A percentile compares a stretch with the other conserved stretches of the same genome.
These are phyloP conservation scores for Leptopilina drosophilae DNA, from an alignment of 2,888 invertebrate species.

Conservation along the genomic window DNA sequence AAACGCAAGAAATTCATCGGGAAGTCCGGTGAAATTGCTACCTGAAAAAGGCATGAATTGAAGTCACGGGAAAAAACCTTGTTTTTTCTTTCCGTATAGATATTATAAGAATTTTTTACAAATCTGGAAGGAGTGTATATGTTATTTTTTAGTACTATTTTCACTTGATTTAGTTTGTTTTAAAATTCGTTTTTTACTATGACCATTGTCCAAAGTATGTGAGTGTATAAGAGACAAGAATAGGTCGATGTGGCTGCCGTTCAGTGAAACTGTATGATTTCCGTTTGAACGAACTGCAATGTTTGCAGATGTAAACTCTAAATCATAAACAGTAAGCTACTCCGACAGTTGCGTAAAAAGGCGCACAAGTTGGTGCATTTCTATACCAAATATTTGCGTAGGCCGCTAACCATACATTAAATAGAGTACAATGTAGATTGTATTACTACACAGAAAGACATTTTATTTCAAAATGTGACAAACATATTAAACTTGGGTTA, in stretches of 20 bases:
- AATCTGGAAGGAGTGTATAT: neutral
- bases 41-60: no score
- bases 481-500: no score
- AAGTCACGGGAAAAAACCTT: no score
- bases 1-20: no score
- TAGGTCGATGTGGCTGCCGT: slow-evolving; percentile 55
- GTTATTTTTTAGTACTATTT: slow-evolving; percentile 6
- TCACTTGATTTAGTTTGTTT: slow-evolving; percentile 27
- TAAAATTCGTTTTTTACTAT: slow-evolving; percentile 25
- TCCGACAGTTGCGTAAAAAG: slow-evolving; percentile 47
- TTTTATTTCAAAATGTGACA: no score
- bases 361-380: slow-evolving; percentile 71
- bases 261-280: slow-evolving; percentile 39
- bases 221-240: neutral
- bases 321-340: slow-evolving; percentile 45
- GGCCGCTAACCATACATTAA: slow-evolving; percentile 59
- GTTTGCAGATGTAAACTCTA: slow-evolving; percentile 14
- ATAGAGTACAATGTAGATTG: slow-evolving; percentile 47
- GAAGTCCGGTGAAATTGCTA: no score
- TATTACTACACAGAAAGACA: slow-evolving; percentile 25
- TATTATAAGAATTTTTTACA: slow-evolving; percentile 23
- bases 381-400: slow-evolving; percentile 75
- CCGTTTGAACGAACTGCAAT: slow-evolving; percentile 45
- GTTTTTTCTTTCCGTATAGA: no score
- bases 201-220: neutral